These are phyloP conservation scores for Trichechus manatus DNA, from an alignment of 2,113 vertebrate species.

Conservation along the genomic window DNA sequence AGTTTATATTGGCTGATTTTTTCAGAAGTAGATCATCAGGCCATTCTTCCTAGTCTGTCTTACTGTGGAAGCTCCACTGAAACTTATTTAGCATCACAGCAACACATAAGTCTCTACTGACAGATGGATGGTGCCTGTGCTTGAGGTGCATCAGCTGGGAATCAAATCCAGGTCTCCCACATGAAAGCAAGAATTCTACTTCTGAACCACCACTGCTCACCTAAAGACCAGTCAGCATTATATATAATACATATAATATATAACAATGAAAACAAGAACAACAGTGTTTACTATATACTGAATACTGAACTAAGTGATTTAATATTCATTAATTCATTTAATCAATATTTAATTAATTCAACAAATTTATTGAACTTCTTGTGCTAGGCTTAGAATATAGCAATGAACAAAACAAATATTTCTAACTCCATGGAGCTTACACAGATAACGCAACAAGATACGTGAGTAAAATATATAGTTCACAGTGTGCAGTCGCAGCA, in stretches of 20 bases:
- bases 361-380: not conserved
- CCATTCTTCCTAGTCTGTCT: too few relatives aligned
- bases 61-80: too few relatives aligned
- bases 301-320: not conserved
- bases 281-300: not conserved
- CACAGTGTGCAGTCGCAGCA: not conserved
- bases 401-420: slow-evolving; percentile 34
- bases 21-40: too few relatives aligned
- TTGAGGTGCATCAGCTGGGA: too few relatives aligned
- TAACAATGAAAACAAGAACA: not conserved
- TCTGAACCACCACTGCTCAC: too few relatives aligned
- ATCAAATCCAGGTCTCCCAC: too few relatives aligned
- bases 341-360: slow-evolving; percentile 17
- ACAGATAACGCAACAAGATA: not conserved
- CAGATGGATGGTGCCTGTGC: too few relatives aligned
- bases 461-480: not conserved
- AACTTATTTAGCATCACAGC: too few relatives aligned
- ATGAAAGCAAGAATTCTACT: too few relatives aligned
- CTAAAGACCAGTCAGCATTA: not conserved
- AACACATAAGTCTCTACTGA: too few relatives aligned
- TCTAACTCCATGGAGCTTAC: not conserved
- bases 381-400: not conserved
- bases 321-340: slow-evolving; percentile 2
- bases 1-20: too few relatives aligned
- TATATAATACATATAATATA: not conserved